Evolutionary conservation across 2,113 vertebrate genomes (phyloP).

Genomic region (Lonchura striata): DNA sequence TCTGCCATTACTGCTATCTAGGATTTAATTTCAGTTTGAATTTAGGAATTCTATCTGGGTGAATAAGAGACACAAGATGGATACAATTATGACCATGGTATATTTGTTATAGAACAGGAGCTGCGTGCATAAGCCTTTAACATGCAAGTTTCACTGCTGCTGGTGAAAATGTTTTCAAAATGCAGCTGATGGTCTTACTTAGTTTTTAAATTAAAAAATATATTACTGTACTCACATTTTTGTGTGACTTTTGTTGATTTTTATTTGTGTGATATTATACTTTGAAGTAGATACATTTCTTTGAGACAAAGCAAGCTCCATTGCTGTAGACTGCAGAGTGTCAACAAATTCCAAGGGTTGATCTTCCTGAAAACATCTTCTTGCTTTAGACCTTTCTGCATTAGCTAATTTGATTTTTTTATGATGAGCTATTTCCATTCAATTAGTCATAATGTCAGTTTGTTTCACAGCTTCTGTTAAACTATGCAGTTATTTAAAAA

Average conservation of each 20-base stretch:
- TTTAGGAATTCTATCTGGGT: background rate
- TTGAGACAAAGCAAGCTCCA: background rate
- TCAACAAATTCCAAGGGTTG: background rate
- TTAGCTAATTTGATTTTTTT: background rate
- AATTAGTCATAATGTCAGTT: background rate
- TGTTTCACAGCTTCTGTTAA: conserved; percentile 2
- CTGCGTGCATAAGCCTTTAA: background rate
- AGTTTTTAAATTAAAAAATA: background rate
- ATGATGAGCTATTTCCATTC: background rate
- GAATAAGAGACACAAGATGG: background rate
- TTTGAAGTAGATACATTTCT: background rate
- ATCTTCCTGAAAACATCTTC: background rate
- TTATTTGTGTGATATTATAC: background rate
- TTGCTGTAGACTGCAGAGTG: background rate
- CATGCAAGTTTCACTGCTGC: background rate
- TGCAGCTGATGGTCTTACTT: background rate
- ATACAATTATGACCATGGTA: background rate
- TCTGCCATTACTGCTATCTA: background rate
- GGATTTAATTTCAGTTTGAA: conserved; percentile 1
- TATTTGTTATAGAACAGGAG: background rate
- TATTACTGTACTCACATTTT: background rate
- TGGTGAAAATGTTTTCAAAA: background rate
- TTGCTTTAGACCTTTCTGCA: conserved; percentile 1
- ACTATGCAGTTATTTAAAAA: background rate
- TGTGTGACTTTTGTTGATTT: background rate